phyloP scores from a whole-genome alignment of 1,140 invertebrate genomes.

The Drosophila orena region DNA sequence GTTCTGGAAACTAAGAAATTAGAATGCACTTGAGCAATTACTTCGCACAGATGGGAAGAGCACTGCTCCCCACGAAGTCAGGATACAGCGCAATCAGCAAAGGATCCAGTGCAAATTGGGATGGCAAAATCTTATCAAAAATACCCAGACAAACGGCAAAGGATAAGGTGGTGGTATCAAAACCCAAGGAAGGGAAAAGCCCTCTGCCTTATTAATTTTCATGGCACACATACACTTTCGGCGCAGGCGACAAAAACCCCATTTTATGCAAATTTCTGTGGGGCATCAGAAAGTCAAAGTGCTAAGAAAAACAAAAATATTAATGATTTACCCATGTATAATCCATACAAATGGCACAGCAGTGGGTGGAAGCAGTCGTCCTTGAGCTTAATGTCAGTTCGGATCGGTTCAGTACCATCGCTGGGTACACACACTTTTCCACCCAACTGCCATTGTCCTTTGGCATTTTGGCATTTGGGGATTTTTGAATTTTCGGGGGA shows the following conservation, averaged over 20 bases:
- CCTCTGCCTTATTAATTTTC: constrained; percentile 68
- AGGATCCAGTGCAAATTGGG: neutral
- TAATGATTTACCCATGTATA: constrained; percentile 76
- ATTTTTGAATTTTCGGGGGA: constrained; percentile 8
- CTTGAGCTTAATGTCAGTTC: constrained; percentile 56
- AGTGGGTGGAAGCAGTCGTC: constrained; percentile 27
- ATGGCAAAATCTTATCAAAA: constrained; percentile 48
- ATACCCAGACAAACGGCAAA: constrained; percentile 32
- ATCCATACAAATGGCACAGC: constrained; percentile 72
- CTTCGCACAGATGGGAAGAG: neutral
- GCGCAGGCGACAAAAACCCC: constrained; percentile 52
- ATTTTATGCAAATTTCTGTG: constrained; percentile 68
- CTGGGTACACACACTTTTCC: constrained; percentile 44
- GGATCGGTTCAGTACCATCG: constrained; percentile 34
- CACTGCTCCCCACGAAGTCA: constrained; percentile 12
- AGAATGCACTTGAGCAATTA: constrained; percentile 5
- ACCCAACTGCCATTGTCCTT: constrained; percentile 38
- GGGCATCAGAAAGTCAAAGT: constrained; percentile 61
- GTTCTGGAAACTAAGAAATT: neutral
- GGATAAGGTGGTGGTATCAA: constrained; percentile 14
- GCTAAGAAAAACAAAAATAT: constrained; percentile 76
- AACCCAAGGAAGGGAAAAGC: neutral
- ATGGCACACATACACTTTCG: constrained; percentile 6
- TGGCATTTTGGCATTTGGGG: constrained; percentile 14
- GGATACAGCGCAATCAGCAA: constrained; percentile 15